These are phyloP conservation scores for Limnephilus marmoratus DNA, from an alignment of 2,888 invertebrate genomes.

Conservation along the genomic window DNA sequence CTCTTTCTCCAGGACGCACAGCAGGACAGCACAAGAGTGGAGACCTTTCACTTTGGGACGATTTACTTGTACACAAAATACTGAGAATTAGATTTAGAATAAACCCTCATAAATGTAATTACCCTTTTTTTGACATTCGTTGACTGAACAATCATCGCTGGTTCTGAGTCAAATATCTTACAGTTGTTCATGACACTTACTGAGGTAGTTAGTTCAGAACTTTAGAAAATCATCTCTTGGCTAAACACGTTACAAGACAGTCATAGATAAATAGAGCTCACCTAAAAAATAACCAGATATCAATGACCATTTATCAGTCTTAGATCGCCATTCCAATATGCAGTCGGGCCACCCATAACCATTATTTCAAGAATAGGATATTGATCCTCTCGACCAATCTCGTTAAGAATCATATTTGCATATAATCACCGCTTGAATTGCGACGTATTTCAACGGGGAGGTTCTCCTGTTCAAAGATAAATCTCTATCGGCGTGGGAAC, in stretches of 20 bases:
- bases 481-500: slow-evolving; percentile 27
- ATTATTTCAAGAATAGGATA: neutral
- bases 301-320: neutral
- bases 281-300: neutral
- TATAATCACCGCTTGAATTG: neutral
- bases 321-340: neutral
- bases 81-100: neutral
- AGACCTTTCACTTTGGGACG: neutral
- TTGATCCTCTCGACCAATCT: neutral
- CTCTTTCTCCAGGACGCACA: neutral
- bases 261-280: neutral
- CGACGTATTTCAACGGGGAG: neutral
- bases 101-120: neutral
- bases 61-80: neutral
- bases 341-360: neutral
- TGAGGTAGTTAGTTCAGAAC: neutral
- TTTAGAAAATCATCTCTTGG: neutral
- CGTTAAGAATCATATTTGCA: slow-evolving; percentile 20
- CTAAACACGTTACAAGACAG: neutral
- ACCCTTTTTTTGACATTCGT: neutral
- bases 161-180: neutral
- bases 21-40: too few species aligned
- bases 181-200: neutral
- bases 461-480: slow-evolving; percentile 8
- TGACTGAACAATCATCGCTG: neutral